A percentile compares a stretch with the other conserved stretches of the same genome.
Evolutionary conservation across 2,888 invertebrate genomes (phyloP).

Genomic region (Oasisia sp.): DNA sequence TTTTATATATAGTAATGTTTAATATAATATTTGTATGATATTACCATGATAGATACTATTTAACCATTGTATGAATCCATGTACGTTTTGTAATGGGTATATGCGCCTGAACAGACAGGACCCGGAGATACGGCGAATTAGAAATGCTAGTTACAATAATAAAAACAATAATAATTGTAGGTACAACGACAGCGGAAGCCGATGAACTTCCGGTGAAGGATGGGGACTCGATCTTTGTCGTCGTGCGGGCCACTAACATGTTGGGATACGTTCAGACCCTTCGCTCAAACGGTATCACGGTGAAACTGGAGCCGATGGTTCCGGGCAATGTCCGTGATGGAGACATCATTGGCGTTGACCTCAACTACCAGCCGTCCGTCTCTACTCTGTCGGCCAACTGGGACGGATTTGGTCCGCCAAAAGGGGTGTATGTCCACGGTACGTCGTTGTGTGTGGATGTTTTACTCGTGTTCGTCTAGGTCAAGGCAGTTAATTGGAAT

Average conservation of each 20-base stretch:
- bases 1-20: too few relatives aligned
- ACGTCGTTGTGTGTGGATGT: neutral
- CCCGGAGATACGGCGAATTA: too few relatives aligned
- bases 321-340: constrained; percentile 53
- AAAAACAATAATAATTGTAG: neutral
- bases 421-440: neutral
- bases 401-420: constrained; percentile 48
- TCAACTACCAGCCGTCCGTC: constrained; percentile 42
- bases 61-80: too few relatives aligned
- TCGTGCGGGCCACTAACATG: constrained; percentile 46
- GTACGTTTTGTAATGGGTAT: too few relatives aligned
- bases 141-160: too few relatives aligned
- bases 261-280: constrained; percentile 46
- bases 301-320: constrained; percentile 47
- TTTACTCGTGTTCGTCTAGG: neutral
- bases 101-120: too few relatives aligned
- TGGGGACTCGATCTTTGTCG: constrained; percentile 47
- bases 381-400: constrained; percentile 50
- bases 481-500: too few relatives aligned
- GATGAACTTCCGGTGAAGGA: constrained; percentile 47
- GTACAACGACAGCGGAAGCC: constrained; percentile 38
- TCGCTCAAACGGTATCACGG: constrained; percentile 50
- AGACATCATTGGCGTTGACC: constrained; percentile 44
- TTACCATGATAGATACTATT: too few relatives aligned
- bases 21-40: too few relatives aligned